Evolutionary conservation across 2,113 vertebrate species (phyloP), one percentile per base, ranked within the genome.

Genomic region (Poecile atricapillus): DNA sequence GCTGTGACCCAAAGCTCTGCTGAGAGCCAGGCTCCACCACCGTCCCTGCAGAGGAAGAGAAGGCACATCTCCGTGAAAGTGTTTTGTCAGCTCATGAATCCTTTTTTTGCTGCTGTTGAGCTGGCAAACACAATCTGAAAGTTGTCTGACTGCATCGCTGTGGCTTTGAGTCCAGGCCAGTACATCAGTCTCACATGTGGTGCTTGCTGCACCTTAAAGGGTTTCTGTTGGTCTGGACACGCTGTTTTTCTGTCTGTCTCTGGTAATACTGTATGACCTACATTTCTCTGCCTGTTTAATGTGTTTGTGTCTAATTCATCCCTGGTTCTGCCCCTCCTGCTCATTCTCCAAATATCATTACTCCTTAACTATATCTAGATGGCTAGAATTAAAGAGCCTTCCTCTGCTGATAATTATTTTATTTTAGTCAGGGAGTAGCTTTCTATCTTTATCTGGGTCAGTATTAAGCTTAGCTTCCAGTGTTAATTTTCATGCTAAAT

Each of bases 401-500:
- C 59, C 79, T 35, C 6, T 52, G 44, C 14, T 55, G 89, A 55
- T 67, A 65, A 85, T 83, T 35, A 55, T 67, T 94, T 91, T 43
- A 50, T 76, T 96, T 97, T 89, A 95, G 79, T 89, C 39, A 90
- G 67, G 43, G 33, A 68, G 68, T 85, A 92, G 78, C 86, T 95
- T 78, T 78, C 47, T 83, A 12, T 82, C 79, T 91, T 83, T 88
- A 92, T 87, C 50, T 94, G 85, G 95, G 87, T 91, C 95, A 87
- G 41, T 82, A 90, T 94, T 94, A 96, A 95, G 83, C 92, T 94
- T 64, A 94, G 92, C 92, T 97, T 85, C 56, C 39, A 81, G 44
- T 62, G 67, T 74, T 95, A 87, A 77, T 93, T 94, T 79, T 88
- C 46, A 41, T 79, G 86, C 60, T 97, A 95, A 96, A 93, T 93